Conservation (phyloP, 53 echinoderm and acorn worm species). For the Echinarachnius parma region DNA sequence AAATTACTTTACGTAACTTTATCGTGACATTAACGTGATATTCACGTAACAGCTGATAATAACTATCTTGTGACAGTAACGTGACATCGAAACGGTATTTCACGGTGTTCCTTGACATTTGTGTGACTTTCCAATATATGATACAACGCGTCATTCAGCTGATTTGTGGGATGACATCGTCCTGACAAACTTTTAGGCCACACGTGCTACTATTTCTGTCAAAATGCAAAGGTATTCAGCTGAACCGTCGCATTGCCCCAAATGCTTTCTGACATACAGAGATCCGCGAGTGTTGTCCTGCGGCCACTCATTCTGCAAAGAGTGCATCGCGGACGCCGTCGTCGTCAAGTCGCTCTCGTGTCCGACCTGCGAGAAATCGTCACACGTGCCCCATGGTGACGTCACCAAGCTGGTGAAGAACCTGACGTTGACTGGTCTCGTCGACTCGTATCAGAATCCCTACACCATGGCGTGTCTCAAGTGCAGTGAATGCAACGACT, state of each 20-base stretch:
- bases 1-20: no score
- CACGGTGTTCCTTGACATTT: no score
- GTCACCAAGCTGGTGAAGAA: constrained; percentile 9
- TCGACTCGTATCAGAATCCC: constrained; percentile 15
- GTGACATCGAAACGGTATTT: no score
- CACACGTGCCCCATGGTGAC: constrained; percentile 25
- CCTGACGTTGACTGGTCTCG: neutral
- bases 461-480: constrained; percentile 1
- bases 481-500: neutral
- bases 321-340: constrained; percentile 12
- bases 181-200: no score
- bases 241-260: constrained; percentile 4
- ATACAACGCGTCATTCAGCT: no score
- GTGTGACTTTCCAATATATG: no score
- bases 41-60: no score
- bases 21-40: no score
- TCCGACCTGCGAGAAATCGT: constrained; percentile 4
- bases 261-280: neutral
- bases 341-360: constrained; percentile 21
- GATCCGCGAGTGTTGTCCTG: constrained; percentile 14
- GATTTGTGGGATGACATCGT: no score
- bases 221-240: no score
- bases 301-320: constrained; percentile 22
- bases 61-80: no score
- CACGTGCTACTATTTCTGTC: no score